phyloP scores from a whole-genome alignment of 2,113 vertebrate species.

The Heterocephalus glaber region DNA sequence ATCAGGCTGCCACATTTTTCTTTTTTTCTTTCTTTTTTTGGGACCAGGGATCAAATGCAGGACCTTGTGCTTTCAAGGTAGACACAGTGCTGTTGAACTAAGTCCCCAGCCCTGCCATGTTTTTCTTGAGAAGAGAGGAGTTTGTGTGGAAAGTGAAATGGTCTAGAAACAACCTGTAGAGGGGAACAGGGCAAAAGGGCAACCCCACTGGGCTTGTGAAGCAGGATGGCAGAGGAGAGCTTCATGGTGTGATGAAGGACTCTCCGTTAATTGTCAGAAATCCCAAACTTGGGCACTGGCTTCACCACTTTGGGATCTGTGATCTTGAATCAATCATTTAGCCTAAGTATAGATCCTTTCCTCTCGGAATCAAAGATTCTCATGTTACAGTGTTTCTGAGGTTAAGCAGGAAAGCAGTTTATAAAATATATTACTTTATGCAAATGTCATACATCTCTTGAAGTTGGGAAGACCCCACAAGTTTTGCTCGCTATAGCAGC shows the following conservation, averaged over 20 bases:
- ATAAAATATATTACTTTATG: neutral
- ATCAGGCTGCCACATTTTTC: neutral
- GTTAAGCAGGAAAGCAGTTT: neutral
- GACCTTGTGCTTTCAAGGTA: too few relatives aligned
- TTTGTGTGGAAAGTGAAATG: neutral
- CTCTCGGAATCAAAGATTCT: neutral
- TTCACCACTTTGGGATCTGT: neutral
- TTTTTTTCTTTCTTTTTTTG: neutral
- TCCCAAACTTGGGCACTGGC: neutral
- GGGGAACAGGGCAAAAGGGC: neutral
- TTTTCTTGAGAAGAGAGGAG: neutral
- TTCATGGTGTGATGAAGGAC: neutral
- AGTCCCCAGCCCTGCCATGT: too few relatives aligned
- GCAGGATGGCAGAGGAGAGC: neutral
- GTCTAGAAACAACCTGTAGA: neutral
- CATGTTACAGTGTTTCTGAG: conserved; percentile 15
- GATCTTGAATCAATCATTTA: neutral
- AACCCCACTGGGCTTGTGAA: neutral
- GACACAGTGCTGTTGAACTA: too few relatives aligned
- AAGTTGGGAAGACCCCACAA: neutral
- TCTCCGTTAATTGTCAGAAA: neutral
- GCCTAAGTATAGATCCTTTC: neutral
- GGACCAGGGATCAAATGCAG: too few relatives aligned
- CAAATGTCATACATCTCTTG: neutral
- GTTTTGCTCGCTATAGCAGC: neutral